These are phyloP conservation scores for Pogoniulus pusillus DNA, from an alignment of 2,797 vertebrate species.

Conservation along the genomic window DNA sequence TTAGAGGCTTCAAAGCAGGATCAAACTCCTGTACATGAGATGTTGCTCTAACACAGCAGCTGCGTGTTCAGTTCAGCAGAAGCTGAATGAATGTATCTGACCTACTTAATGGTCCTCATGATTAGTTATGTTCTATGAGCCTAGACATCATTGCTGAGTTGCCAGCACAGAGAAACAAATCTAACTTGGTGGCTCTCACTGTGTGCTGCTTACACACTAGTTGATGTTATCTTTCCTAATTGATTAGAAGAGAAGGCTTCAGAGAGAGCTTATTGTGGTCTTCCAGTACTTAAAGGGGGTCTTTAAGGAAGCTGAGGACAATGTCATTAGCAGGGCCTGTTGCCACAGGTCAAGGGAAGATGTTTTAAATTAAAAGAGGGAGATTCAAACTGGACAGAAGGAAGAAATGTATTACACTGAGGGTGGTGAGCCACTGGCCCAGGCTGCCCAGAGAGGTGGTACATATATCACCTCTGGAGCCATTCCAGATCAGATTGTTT, in stretches of 20 bases:
- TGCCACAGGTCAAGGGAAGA: too few species aligned
- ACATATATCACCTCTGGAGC: too few species aligned
- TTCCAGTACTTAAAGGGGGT: too few species aligned
- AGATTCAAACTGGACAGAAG: too few species aligned
- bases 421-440: too few species aligned
- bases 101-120: not conserved
- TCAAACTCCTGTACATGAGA: not conserved
- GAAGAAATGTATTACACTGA: too few species aligned
- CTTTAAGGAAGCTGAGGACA: too few species aligned
- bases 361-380: too few species aligned
- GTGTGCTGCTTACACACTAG: not conserved
- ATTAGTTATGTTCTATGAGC: not conserved
- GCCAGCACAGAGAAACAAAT: not conserved
- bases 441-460: too few species aligned
- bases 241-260: not conserved
- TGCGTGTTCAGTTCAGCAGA: fast-evolving
- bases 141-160: not conserved
- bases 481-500: too few species aligned
- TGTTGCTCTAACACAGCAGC: not conserved
- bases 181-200: not conserved
- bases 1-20: not conserved
- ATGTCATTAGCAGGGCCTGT: too few species aligned
- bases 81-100: not conserved
- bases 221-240: not conserved
- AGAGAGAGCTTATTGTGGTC: too few species aligned